These are phyloP conservation scores for Glomeris maerens DNA, from an alignment of 1,140 invertebrate genomes.

Conservation along the genomic window DNA sequence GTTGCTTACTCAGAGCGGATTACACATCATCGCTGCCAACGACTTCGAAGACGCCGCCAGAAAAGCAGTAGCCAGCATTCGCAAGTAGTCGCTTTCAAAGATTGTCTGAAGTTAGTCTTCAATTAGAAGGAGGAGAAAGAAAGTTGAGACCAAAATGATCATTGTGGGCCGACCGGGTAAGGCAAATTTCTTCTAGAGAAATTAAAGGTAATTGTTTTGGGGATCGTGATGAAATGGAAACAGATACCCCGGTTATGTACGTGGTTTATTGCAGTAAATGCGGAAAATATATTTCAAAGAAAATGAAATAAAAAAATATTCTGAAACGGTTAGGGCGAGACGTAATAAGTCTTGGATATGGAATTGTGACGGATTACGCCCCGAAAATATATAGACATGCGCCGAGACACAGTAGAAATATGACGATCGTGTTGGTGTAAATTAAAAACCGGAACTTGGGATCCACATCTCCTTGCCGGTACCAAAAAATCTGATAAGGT, in stretches of 20 bases:
- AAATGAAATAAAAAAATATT: background rate
- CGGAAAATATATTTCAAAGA: background rate
- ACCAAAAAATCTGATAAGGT: slow-evolving; percentile 34
- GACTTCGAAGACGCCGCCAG: slow-evolving; percentile 84
- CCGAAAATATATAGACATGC: slow-evolving; percentile 27
- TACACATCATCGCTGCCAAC: slow-evolving; percentile 56
- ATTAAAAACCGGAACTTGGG: slow-evolving; percentile 33
- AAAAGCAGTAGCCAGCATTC: slow-evolving; percentile 51
- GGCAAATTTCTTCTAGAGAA: background rate
- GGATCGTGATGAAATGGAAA: background rate
- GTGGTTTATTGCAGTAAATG: background rate
- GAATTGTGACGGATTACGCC: background rate
- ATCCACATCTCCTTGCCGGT: slow-evolving; percentile 34
- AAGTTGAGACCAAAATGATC: background rate
- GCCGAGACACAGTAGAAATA: slow-evolving; percentile 32
- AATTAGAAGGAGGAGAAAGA: background rate
- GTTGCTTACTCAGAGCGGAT: slow-evolving; percentile 63
- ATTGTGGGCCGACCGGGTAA: background rate
- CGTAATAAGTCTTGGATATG: background rate
- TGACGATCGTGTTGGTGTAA: slow-evolving; percentile 32
- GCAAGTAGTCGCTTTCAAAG: slow-evolving; percentile 5
- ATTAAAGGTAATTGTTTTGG: background rate
- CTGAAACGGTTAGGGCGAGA: background rate
- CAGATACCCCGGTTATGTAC: background rate
- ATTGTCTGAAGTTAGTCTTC: background rate